These are phyloP conservation scores for Euzophera pinguis DNA, from an alignment of 2,888 invertebrate genomes.

Conservation along the genomic window DNA sequence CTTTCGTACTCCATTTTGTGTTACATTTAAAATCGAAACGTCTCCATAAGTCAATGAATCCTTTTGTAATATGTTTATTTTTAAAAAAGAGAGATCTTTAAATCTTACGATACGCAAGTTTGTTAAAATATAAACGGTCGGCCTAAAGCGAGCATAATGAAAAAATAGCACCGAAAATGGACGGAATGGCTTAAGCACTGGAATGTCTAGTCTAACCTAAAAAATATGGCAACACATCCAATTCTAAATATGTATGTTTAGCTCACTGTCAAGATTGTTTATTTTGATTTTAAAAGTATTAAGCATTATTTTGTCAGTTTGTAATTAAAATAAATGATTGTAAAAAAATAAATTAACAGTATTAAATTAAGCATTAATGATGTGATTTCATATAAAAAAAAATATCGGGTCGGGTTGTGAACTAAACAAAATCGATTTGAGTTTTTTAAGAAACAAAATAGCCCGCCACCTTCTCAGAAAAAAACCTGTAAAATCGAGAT, in stretches of 20 bases:
- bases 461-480: constrained; percentile 54
- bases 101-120: too few species aligned
- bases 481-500: constrained; percentile 30
- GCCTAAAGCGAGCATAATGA: constrained; percentile 30
- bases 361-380: not conserved
- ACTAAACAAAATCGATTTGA: constrained; percentile 16
- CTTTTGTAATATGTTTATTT: too few species aligned
- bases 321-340: too few species aligned
- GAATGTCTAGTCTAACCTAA: constrained; percentile 41
- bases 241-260: constrained; percentile 23
- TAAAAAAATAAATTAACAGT: not conserved
- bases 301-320: too few species aligned
- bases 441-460: constrained; percentile 28
- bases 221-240: constrained; percentile 68
- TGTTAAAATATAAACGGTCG: not conserved
- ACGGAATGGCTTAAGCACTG: constrained; percentile 51
- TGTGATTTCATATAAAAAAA: not conserved
- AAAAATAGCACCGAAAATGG: constrained; percentile 33
- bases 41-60: too few species aligned
- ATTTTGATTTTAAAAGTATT: too few species aligned
- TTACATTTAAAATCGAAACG: too few species aligned
- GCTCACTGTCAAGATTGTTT: not conserved
- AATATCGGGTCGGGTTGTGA: constrained; percentile 15
- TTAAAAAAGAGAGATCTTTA: too few species aligned
- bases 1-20: too few species aligned